Conservation (phyloP, 1,140 invertebrate genomes). For the Papilio polyxenes region DNA sequence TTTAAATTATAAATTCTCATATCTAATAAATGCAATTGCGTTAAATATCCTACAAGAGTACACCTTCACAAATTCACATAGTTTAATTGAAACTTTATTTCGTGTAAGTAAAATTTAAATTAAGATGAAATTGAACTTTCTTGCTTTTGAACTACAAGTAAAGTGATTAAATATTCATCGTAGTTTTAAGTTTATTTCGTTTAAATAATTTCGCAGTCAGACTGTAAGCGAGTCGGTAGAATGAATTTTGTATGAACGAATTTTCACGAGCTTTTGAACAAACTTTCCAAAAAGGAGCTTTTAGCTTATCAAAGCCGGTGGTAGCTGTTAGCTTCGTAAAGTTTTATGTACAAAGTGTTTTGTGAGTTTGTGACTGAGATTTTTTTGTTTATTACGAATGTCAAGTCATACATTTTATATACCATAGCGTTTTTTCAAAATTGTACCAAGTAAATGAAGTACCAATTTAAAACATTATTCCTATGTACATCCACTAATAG, state of each 20-base stretch:
- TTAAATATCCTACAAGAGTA: background rate
- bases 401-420: background rate
- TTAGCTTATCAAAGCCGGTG: conserved; percentile 2
- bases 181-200: conserved; percentile 13
- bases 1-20: background rate
- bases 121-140: background rate
- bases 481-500: background rate
- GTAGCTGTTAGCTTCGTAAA: background rate
- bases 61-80: background rate
- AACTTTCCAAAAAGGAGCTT: background rate
- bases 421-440: background rate
- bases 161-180: conserved; percentile 9
- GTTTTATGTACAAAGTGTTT: background rate
- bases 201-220: conserved; percentile 13
- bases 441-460: background rate
- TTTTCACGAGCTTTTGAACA: conserved; percentile 8
- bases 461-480: background rate
- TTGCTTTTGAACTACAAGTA: background rate
- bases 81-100: background rate
- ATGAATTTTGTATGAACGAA: background rate
- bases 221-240: background rate
- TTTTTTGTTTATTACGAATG: background rate
- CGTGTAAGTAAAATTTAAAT: background rate
- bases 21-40: background rate
- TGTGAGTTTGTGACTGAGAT: background rate